Percentiles rank a stretch among this genome's conserved stretches.
phyloP scores from a whole-genome alignment of 2,113 vertebrate species.

The Notarius quadriscutis region DNA sequence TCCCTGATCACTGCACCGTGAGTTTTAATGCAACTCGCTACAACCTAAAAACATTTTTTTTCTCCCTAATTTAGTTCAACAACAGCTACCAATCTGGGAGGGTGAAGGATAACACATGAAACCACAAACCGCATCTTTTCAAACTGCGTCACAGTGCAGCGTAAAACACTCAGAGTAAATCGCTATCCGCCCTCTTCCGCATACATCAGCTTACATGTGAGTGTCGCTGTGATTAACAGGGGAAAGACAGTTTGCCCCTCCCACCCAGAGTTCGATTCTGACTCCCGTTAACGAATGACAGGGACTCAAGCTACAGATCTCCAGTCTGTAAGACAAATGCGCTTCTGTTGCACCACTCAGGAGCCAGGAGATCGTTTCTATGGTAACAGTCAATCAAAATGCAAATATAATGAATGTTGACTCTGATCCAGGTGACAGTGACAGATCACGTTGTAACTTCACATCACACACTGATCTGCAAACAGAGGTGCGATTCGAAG shows the following conservation, averaged over 20 bases:
- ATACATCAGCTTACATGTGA: not conserved
- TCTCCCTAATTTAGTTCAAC: no score
- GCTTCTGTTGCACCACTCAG: not conserved
- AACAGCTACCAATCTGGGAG: no score
- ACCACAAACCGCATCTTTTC: no score
- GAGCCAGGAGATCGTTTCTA: not conserved
- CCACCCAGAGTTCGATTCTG: not conserved
- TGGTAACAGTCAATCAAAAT: not conserved
- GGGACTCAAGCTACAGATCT: not conserved
- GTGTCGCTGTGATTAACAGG: not conserved
- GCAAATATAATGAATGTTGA: not conserved
- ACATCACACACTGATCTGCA: not conserved
- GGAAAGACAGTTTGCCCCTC: no score
- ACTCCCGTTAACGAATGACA: not conserved
- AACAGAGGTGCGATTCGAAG: not conserved
- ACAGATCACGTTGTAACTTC: not conserved
- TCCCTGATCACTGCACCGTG: no score
- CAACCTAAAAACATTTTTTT: no score
- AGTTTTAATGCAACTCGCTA: no score
- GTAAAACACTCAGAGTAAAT: no score
- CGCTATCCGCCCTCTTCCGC: no score
- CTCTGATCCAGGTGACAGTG: not conserved
- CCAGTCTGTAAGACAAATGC: not conserved
- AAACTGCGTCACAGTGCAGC: no score
- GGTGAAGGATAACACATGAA: no score